A percentile compares a stretch with the other conserved stretches of the same genome.
Evolutionary conservation across 37 sponge, comb jelly and placozoan genomes (phyloP).

Genomic region (Ephydatia muelleri): DNA sequence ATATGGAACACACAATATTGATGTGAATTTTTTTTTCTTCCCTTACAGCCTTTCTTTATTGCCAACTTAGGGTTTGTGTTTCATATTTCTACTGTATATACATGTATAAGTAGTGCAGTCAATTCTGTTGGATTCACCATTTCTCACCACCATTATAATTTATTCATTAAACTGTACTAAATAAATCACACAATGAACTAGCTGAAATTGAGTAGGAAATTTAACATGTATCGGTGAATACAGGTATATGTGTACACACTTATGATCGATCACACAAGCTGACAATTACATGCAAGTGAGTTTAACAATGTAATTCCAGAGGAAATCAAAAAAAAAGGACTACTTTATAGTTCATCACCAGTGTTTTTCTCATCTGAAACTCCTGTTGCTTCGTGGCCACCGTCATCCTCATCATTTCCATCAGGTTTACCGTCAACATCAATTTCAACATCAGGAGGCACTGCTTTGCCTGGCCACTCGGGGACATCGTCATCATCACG

Average conservation of each 20-base stretch:
- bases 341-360: not conserved
- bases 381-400: not conserved
- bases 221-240: not conserved
- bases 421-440: not conserved
- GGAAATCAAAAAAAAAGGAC: not conserved
- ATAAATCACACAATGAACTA: too few species aligned
- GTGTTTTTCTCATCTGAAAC: too few species aligned
- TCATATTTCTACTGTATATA: too few species aligned
- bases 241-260: not conserved
- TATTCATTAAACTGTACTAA: too few species aligned
- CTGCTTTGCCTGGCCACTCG: constrained; percentile 78
- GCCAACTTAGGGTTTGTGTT: too few species aligned
- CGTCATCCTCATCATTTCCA: not conserved
- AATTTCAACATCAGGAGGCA: not conserved
- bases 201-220: not conserved
- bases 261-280: not conserved
- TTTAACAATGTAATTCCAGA: not conserved
- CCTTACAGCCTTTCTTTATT: too few species aligned
- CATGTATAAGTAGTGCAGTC: too few species aligned
- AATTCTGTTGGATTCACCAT: too few species aligned
- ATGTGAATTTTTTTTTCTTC: too few species aligned
- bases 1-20: too few species aligned
- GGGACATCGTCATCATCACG: constrained; percentile 60
- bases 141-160: too few species aligned
- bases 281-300: not conserved